Conservation (phyloP, 2,888 invertebrate genomes). For the Oxyscelio sp. region DNA sequence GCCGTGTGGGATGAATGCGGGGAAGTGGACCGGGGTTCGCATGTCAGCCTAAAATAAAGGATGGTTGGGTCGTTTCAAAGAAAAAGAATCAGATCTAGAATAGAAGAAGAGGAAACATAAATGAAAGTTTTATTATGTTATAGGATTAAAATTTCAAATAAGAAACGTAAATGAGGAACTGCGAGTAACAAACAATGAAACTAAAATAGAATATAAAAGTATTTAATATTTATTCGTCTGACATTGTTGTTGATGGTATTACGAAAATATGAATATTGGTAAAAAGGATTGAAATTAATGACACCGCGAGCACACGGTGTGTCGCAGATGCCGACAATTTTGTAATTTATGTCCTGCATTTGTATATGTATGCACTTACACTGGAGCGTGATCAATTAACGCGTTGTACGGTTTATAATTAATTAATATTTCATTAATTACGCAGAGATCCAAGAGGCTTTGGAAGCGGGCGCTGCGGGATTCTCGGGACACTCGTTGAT, state of each 20-base stretch:
- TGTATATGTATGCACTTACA: constrained; percentile 56
- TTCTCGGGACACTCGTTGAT: constrained; percentile 69
- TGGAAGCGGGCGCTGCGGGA: constrained; percentile 67
- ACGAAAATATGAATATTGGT: constrained; percentile 57
- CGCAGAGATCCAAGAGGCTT: constrained; percentile 68
- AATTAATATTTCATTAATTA: constrained; percentile 85
- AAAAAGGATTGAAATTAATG: constrained; percentile 67
- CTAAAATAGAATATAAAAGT: not conserved
- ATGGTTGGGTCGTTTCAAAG: constrained; percentile 87
- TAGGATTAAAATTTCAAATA: constrained; percentile 63
- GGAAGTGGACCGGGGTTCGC: constrained; percentile 87
- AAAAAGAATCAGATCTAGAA: constrained; percentile 75
- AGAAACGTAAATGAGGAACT: constrained; percentile 69
- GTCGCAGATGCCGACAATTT: constrained; percentile 73
- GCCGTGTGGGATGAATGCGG: constrained; percentile 86
- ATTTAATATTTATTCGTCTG: not conserved
- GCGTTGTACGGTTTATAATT: constrained; percentile 80
- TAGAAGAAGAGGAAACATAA: constrained; percentile 72
- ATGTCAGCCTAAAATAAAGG: constrained; percentile 90
- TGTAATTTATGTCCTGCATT: constrained; percentile 67
- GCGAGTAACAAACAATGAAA: constrained; percentile 1
- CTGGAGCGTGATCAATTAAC: constrained; percentile 75
- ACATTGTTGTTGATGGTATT: constrained; percentile 22
- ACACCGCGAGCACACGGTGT: constrained; percentile 54
- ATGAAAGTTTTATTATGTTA: constrained; percentile 74